Percentiles rank a stretch among this genome's conserved stretches.
These are phyloP conservation scores for Pollimyrus isidori DNA, from an alignment of 2,113 vertebrate genomes.

Conservation along the genomic window DNA sequence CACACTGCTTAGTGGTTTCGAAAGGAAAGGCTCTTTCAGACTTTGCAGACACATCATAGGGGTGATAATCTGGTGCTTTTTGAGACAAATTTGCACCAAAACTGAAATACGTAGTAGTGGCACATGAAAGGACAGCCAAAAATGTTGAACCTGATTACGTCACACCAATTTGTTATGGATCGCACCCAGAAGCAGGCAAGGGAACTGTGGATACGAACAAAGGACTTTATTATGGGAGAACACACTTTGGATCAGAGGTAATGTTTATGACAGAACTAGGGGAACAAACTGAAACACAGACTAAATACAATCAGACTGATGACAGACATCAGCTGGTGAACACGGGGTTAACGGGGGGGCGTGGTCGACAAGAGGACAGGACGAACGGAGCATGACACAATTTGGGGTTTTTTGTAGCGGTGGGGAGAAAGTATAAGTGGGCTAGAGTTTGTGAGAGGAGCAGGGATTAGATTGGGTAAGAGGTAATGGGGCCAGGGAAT, in stretches of 20 bases:
- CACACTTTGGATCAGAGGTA: no score
- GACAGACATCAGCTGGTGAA: no score
- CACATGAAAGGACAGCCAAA: background rate
- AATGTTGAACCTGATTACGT: background rate
- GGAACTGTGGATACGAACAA: no score
- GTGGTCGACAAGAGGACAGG: no score
- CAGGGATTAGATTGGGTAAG: background rate
- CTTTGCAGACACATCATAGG: no score
- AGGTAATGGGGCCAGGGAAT: background rate
- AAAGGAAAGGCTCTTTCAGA: background rate
- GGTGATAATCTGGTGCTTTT: background rate
- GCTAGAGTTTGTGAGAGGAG: background rate
- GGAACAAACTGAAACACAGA: no score
- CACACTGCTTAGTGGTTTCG: background rate
- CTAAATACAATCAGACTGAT: no score
- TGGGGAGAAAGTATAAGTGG: background rate
- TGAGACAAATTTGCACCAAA: background rate
- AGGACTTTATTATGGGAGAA: no score
- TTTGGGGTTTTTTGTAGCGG: background rate
- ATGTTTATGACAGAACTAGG: no score
- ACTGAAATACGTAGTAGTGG: background rate
- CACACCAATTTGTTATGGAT: background rate
- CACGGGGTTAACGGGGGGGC: no score
- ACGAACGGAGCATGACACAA: no score
- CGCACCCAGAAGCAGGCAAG: no score